phyloP scores from a whole-genome alignment of 2,113 vertebrate genomes.

The Centropus unirufus region DNA sequence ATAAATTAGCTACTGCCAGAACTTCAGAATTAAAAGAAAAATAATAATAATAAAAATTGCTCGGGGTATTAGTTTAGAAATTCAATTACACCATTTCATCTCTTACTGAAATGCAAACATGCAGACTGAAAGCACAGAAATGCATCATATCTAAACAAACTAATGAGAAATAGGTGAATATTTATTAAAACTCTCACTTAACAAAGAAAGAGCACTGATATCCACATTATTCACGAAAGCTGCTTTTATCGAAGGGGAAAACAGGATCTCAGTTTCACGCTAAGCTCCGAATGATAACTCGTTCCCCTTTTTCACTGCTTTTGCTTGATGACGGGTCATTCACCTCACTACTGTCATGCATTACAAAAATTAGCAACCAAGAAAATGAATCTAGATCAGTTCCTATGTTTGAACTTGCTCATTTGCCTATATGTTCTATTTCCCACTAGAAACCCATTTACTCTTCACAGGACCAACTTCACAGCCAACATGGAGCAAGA shows the following conservation, averaged over 20 bases:
- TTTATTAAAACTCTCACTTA: conserved; percentile 13
- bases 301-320: conserved; percentile 21
- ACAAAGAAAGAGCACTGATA: not conserved
- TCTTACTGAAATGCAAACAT: not conserved
- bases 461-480: conserved; percentile 40
- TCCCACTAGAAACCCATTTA: not conserved
- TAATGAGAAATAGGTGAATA: conserved; percentile 17
- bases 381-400: conserved; percentile 49
- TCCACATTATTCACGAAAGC: not conserved
- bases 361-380: conserved; percentile 61
- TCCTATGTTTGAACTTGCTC: conserved; percentile 11
- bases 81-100: conserved; percentile 1
- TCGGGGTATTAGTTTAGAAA: not conserved
- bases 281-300: conserved; percentile 40
- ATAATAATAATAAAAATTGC: no score
- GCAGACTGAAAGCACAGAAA: not conserved
- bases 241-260: not conserved
- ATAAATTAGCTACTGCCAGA: conserved; percentile 42
- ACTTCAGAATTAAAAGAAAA: conserved; percentile 8
- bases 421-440: conserved; percentile 11
- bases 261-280: conserved; percentile 48
- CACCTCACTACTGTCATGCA: conserved; percentile 50
- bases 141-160: not conserved
- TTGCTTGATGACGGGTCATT: conserved; percentile 50
- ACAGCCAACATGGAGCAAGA: conserved; percentile 38